phyloP scores from a whole-genome alignment of 2,113 vertebrate genomes.

The Calonectris borealis region DNA sequence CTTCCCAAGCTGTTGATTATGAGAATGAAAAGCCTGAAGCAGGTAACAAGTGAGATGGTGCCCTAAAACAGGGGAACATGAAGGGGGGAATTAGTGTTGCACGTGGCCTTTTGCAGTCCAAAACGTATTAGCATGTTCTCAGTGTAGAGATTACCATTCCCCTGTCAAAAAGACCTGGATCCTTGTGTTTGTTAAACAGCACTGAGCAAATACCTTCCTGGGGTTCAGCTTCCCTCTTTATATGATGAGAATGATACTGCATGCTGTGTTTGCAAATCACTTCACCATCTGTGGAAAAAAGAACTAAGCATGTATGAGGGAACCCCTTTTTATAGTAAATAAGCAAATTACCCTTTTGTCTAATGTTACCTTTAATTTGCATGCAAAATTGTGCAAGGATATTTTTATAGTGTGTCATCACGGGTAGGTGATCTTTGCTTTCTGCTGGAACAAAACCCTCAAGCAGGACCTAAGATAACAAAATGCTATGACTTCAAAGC shows the following conservation, averaged over 20 bases:
- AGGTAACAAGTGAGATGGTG: neutral
- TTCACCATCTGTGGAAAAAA: neutral
- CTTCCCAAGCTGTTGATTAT: fast-evolving
- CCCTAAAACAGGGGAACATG: neutral
- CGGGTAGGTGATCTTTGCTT: neutral
- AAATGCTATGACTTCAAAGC: neutral
- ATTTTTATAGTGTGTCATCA: neutral
- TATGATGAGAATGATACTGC: neutral
- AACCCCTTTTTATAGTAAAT: neutral
- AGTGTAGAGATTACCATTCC: neutral
- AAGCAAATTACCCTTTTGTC: neutral
- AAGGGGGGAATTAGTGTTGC: neutral
- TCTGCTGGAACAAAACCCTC: neutral
- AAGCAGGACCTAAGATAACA: neutral
- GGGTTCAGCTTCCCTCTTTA: neutral
- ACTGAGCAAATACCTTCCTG: neutral
- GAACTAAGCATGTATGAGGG: neutral
- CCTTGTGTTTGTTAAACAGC: neutral
- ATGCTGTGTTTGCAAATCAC: neutral
- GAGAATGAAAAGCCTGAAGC: neutral
- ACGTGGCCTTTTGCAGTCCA: neutral
- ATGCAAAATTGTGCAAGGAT: neutral
- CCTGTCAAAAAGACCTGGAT: neutral
- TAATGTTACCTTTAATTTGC: neutral
- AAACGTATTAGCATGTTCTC: neutral